Evolutionary conservation across 1,140 invertebrate genomes (phyloP), one percentile per base, ranked within the genome.

Genomic region (Apis laboriosa): DNA sequence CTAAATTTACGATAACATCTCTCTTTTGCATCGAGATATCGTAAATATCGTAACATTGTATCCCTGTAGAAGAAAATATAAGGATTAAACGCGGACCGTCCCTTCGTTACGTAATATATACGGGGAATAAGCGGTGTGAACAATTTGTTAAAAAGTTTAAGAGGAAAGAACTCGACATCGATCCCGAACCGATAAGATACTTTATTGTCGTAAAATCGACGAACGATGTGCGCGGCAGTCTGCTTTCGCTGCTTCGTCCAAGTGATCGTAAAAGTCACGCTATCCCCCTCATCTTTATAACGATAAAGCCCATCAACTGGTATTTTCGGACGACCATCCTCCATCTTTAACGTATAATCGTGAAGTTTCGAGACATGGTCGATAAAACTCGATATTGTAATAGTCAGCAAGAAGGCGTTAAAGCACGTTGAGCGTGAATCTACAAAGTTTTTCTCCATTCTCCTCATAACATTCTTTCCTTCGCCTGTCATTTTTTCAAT

Each of bases 151-250:
- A 24, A 24, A 21, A 51, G 51, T 13, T 15, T 15, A 43, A 43
- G 0, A 21, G 43, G 19, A 51, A 51, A 43, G 43, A 13, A 0
- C 12, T 53, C 1, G 13, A 21, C 56, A 53, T 34, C 24, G 58
- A 0, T 24, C 4, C 2, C n/a, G 12, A 24, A 8, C n/a, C 13
- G 73, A 82, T 77, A 77, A 70, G 75, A 77, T 28, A 43, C 34
- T 79, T 66, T 86, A 77, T 55, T 60, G 56, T 81, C 53, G 70
- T 78, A 77, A 86, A 86, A 86, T 85, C 80, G 63, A 66, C 17
- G 63, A 61, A 49, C 34, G 56, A 43, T 70, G 34, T 43, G 19
- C 53, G 61, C 9, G 13, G 51, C 72, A 77, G 58, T 74, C 53
- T 56, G 76, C 78, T 86, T 7, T 83, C 78, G 75, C 71, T 63